Evolutionary conservation across 2,888 invertebrate species (phyloP), one percentile per base, ranked within the genome.

Genomic region (Oxystoma pomonae): DNA sequence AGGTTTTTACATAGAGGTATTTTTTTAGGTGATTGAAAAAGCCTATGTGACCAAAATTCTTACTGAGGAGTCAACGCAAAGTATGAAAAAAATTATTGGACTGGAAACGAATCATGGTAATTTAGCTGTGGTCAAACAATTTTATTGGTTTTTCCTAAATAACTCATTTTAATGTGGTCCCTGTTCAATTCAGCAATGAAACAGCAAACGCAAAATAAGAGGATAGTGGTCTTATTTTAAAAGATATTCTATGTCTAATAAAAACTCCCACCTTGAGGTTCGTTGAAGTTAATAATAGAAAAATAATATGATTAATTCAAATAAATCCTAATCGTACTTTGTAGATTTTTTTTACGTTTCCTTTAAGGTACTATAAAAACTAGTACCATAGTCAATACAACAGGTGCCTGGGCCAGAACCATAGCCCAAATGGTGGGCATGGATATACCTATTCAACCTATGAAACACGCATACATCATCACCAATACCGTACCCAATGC

Each of bases 381-480:
- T 0, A 87, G 87, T 67, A 86, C 87, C 67, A 86, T 96, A 1
- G 87, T 96, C 1, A 94, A 94, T 78, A 85, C 93, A 65, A 85
- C 87, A 77, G 92, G 92, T 21, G 93, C 87, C 0, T 96, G 96
- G 96, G 89, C 93, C 0, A 86, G 89, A 2, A 85, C 89, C 62
- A 81, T 96, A 16, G 87, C 89, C 0, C 81, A 86, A 67, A 86
- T 86, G 81, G 87, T 87, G 0, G 89, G 89, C 1, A 75, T 86
- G 0, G 85, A 85, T 61, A 83, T 96, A 16, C 96, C 96, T 0
- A 71, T 95, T 35, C 81, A 90, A 12, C 89, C 94, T 0, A 91
- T 95, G 86, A 92, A 92, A 74, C 96, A 96, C 76, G 89, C 95
- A 0, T 96, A 95, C 74, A 88, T 96, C 2, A 87, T 95, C 0